phyloP scores from a whole-genome alignment of 2,113 vertebrate genomes.

The Eulemur macaco region DNA sequence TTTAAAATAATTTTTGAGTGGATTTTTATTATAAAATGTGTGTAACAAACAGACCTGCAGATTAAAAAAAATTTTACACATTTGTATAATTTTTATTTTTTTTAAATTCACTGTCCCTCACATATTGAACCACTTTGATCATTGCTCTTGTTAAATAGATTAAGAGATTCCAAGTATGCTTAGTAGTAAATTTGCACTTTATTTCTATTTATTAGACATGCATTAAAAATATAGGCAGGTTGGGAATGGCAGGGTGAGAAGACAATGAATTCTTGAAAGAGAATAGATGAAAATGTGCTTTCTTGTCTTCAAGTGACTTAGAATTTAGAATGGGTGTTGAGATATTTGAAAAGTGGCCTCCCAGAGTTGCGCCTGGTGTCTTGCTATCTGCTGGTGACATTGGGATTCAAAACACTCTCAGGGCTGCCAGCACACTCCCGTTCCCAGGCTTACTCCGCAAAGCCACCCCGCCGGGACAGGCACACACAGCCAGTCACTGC shows the following conservation, averaged over 20 bases:
- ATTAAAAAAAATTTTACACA: neutral
- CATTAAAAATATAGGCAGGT: neutral
- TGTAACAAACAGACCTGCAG: no score
- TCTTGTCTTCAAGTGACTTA: neutral
- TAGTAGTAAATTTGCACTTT: neutral
- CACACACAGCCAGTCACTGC: accelerated
- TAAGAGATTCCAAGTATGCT: neutral
- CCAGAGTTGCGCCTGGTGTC: accelerated
- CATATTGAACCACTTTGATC: neutral
- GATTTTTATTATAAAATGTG: neutral
- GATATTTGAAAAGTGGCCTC: neutral
- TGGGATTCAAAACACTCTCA: accelerated
- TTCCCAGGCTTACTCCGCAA: no score
- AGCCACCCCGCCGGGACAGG: neutral
- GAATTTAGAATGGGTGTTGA: neutral
- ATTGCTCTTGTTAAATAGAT: neutral
- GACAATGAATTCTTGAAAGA: neutral
- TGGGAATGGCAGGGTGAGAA: neutral
- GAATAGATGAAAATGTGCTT: neutral
- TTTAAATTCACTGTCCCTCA: neutral
- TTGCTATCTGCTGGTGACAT: accelerated
- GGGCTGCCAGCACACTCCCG: accelerated
- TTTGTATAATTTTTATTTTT: neutral
- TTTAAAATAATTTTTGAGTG: neutral
- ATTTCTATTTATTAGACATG: neutral